Base-by-base conservation (phyloP, 2,113 vertebrate species). In the Trichechus manatus region DNA sequence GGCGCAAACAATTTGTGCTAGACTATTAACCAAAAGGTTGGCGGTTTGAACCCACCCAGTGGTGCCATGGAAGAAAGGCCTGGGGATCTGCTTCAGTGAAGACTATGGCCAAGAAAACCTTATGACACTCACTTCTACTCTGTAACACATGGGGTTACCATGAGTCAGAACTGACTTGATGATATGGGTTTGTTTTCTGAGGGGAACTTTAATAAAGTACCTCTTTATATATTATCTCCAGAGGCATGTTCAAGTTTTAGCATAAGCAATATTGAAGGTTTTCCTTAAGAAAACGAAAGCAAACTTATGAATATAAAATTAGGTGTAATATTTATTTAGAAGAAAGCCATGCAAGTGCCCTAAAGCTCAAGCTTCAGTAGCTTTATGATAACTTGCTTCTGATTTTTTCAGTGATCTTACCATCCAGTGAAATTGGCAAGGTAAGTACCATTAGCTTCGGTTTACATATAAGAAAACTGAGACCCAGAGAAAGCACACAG, bases 401-500 rank as follows among this genome's bases (percentile, higher is more conserved):
- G 64, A 39, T 42, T 63, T 82, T 83, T 89, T 33, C 77, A 82
- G 5, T 25, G 33, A 59, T 42, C 11, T 85, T 70, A 59, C 4
- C 42, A 44, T 6, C 17, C 25, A 72, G 29, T 78, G 36, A 87
- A 85, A 92, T 0, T 5, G 13, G 15, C 47, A 91, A 82, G 33
- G 36, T 87, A 36, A 77, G 6, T n/a, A 33, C 23, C 20, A 72
- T 85, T 47, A 81, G 42, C 25, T 6, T n/a, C 20, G 75, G 33
- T 83, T 96, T 59, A 86, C n/a, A 91, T 81, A 85, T 56, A 56
- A 56, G 44, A 47, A 88, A 93, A 81, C 33, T 36, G 59, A 85
- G 61, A 47, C 77, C 31, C 50, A 82, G 44, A 78, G 50, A 82
- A 86, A 19, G 61, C 78, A 80, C 36, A 66, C 0, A 36, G 61